Percentiles rank a stretch among this genome's conserved stretches.
These are phyloP conservation scores for Glareola pratincola DNA, from an alignment of 2,113 vertebrate genomes.

Conservation along the genomic window DNA sequence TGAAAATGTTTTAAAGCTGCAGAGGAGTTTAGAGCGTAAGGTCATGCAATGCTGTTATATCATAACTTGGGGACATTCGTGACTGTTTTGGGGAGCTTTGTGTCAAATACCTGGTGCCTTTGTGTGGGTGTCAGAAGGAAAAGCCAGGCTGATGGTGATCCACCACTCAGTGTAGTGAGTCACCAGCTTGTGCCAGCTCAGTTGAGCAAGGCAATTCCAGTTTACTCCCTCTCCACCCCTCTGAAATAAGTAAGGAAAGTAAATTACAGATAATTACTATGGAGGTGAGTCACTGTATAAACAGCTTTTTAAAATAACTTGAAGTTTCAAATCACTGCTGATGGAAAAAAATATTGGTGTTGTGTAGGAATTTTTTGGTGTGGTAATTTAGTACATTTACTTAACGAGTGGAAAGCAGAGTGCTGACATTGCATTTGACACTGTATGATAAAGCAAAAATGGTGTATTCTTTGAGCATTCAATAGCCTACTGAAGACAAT, in stretches of 20 bases:
- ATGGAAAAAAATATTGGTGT: background rate
- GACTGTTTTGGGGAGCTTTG: background rate
- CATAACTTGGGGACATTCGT: background rate
- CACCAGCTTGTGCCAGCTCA: background rate
- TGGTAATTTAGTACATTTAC: background rate
- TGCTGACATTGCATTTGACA: background rate
- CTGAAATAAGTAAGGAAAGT: background rate
- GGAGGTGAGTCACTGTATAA: conserved; percentile 2
- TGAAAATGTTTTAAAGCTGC: background rate
- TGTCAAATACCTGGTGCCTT: background rate
- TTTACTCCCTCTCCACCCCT: background rate
- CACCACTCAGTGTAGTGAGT: background rate
- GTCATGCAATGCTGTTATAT: background rate
- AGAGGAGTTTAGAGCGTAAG: background rate
- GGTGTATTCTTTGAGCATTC: background rate
- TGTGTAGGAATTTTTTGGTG: background rate
- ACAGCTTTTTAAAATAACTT: background rate
- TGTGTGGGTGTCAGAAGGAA: background rate
- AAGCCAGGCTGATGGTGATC: background rate
- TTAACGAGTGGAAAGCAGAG: background rate
- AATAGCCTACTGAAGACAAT: background rate
- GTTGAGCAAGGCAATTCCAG: background rate
- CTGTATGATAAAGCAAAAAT: background rate
- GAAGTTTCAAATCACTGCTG: background rate
- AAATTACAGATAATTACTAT: background rate